Percentiles rank a stretch among this genome's conserved stretches.
phyloP scores from a whole-genome alignment of 2,888 invertebrate species.

The Molanna angustata region DNA sequence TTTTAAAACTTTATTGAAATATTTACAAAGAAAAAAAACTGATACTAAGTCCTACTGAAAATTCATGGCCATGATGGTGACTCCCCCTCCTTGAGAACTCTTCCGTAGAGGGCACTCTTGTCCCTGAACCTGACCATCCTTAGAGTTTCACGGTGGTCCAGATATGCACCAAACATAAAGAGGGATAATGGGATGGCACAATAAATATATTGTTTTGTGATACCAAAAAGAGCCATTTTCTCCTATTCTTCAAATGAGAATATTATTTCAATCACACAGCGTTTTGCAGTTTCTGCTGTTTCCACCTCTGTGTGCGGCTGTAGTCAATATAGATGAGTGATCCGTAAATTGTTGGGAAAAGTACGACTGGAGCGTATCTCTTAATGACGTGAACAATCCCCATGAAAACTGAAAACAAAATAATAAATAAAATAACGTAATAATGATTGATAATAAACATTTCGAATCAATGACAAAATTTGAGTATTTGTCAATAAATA shows the following conservation, averaged over 20 bases:
- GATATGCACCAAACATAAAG: conserved; percentile 57
- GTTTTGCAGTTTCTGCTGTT: conserved; percentile 40
- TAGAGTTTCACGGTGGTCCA: conserved; percentile 69
- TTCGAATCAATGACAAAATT: background rate
- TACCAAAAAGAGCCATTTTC: conserved; percentile 59
- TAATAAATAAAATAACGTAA: conserved; percentile 3
- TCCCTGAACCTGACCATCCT: conserved; percentile 73
- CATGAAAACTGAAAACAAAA: conserved; percentile 43
- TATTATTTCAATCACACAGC: conserved; percentile 18
- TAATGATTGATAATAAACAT: background rate
- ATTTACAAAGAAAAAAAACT: too few species aligned
- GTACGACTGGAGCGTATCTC: conserved; percentile 64
- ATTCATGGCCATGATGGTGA: conserved; percentile 69
- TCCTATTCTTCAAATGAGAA: too few species aligned
- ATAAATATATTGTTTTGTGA: conserved; percentile 54
- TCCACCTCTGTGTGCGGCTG: conserved; percentile 71
- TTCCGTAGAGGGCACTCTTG: conserved; percentile 74
- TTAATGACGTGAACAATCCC: conserved; percentile 52
- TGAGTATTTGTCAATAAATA: background rate
- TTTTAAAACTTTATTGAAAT: too few species aligned
- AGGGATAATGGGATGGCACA: conserved; percentile 57
- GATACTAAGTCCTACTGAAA: too few species aligned
- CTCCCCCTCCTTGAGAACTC: conserved; percentile 61
- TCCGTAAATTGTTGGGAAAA: conserved; percentile 62
- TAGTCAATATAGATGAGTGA: conserved; percentile 69